phyloP scores from a whole-genome alignment of 37 sponge, comb jelly and placozoan species.

The Ianthella basta region DNA sequence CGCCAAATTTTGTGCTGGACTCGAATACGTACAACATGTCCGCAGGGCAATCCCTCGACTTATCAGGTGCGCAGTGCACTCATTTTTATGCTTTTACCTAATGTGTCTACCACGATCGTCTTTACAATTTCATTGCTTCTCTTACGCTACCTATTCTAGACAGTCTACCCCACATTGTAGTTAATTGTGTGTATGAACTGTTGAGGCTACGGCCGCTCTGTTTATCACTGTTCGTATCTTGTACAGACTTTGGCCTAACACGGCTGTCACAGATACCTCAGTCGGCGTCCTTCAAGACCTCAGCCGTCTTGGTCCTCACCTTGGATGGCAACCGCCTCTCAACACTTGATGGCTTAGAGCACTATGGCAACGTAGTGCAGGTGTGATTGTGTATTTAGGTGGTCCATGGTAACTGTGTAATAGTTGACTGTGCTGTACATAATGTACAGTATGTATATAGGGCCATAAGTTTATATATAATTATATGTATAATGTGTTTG shows the following conservation, averaged over 20 bases:
- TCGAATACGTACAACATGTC: background rate
- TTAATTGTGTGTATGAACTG: too few relatives aligned
- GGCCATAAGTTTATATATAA: background rate
- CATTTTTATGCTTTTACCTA: too few relatives aligned
- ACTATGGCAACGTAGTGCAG: conserved; percentile 52
- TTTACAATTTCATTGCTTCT: too few relatives aligned
- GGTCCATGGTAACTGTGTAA: background rate
- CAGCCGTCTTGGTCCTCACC: conserved; percentile 33
- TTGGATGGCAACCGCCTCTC: conserved; percentile 54
- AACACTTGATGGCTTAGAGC: conserved; percentile 56
- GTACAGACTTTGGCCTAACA: background rate
- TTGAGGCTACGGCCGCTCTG: too few relatives aligned
- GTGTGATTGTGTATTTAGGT: conserved; percentile 10
- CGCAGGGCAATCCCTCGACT: conserved; percentile 8
- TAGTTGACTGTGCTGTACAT: too few relatives aligned
- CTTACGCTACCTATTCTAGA: too few relatives aligned
- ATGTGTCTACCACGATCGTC: too few relatives aligned
- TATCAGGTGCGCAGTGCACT: conserved; percentile 1
- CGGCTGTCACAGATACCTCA: conserved; percentile 26
- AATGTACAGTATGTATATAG: background rate
- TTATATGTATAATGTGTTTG: background rate
- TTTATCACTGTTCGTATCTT: too few relatives aligned
- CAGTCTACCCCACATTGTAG: too few relatives aligned
- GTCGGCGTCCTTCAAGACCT: conserved; percentile 17
- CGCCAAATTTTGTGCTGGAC: too few relatives aligned